Conservation (phyloP, 2,797 vertebrate species). For the Phalanger gymnotis region DNA sequence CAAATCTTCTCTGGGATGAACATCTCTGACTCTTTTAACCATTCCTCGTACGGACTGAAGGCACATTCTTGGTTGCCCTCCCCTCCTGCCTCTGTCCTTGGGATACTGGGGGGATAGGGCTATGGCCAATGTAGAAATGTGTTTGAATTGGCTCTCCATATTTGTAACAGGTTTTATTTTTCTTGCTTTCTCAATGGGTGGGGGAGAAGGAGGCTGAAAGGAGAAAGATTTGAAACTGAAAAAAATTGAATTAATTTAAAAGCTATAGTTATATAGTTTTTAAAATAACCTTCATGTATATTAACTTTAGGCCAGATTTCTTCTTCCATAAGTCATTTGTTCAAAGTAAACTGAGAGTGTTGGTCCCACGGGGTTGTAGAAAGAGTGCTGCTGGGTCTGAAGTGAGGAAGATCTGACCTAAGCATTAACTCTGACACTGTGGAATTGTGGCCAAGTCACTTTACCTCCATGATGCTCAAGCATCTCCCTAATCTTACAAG, state of each 20-base stretch:
- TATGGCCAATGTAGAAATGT: not conserved
- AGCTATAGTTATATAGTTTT: not conserved
- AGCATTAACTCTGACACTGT: not conserved
- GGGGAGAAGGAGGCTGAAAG: not conserved
- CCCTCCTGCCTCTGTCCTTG: too few relatives aligned
- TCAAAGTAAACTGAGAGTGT: not conserved
- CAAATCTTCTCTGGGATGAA: not conserved
- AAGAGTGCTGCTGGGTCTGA: not conserved
- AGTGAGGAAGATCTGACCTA: not conserved
- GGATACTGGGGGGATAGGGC: not conserved
- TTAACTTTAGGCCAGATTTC: not conserved
- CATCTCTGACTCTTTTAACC: not conserved
- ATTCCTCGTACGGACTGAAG: not conserved
- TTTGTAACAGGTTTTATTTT: not conserved
- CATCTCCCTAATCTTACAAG: not conserved
- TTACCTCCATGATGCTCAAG: too few relatives aligned
- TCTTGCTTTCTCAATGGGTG: not conserved
- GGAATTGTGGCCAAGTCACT: not conserved
- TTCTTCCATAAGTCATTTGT: not conserved
- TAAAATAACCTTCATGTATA: not conserved
- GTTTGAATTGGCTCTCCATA: not conserved
- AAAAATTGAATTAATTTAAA: not conserved
- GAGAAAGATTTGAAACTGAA: not conserved
- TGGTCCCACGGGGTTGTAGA: not conserved
- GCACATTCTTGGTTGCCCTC: not conserved